A percentile compares a stretch with the other conserved stretches of the same genome.
Conservation (phyloP, 2,113 vertebrate genomes). For the Crotalus horridus region DNA sequence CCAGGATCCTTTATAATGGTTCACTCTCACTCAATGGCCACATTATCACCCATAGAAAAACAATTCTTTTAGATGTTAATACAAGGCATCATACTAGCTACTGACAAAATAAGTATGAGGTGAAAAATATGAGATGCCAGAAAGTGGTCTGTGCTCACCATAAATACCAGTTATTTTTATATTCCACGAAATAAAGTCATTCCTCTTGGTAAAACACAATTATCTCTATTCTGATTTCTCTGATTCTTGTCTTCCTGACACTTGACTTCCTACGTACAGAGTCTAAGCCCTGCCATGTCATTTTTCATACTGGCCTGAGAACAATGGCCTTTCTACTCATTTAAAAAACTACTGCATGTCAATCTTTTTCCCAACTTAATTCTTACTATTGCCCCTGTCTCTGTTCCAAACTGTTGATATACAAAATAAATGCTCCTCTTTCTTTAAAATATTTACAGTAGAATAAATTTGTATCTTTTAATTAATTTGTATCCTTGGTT, state of each 20-base stretch:
- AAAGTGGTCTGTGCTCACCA: background rate
- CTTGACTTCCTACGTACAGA: background rate
- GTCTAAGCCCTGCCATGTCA: background rate
- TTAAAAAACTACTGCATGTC: background rate
- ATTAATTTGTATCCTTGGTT: background rate
- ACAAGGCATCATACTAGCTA: background rate
- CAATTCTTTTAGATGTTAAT: background rate
- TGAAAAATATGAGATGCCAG: background rate
- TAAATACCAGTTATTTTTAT: background rate
- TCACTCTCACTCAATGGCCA: background rate
- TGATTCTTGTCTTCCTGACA: background rate
- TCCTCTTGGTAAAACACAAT: background rate
- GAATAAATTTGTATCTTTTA: background rate
- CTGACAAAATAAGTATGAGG: background rate
- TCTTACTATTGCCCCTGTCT: background rate
- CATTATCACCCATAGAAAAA: background rate
- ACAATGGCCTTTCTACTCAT: background rate
- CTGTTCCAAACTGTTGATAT: background rate
- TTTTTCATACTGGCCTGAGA: background rate
- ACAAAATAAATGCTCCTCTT: background rate
- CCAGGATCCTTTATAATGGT: background rate
- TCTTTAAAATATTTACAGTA: background rate
- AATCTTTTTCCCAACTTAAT: background rate
- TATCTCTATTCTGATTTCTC: background rate
- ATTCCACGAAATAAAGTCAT: background rate